These are phyloP conservation scores for Solea senegalensis DNA, from an alignment of 2,113 vertebrate genomes.

Conservation along the genomic window DNA sequence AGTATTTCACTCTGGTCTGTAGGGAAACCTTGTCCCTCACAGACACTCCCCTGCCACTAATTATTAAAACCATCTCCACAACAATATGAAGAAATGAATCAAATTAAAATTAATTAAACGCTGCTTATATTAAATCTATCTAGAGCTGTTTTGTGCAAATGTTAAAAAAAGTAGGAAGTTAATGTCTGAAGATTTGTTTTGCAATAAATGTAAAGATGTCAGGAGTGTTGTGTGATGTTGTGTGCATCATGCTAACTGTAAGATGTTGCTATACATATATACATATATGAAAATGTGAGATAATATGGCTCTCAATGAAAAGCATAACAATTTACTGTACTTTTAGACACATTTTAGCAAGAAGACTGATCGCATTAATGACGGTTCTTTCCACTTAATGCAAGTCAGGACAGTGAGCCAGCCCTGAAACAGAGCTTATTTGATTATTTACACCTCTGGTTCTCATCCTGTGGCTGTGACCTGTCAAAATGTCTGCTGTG, in stretches of 20 bases:
- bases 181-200: not conserved
- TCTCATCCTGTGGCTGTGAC: too few species aligned
- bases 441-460: too few species aligned
- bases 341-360: too few species aligned
- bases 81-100: not conserved
- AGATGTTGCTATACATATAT: too few species aligned
- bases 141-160: not conserved
- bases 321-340: too few species aligned
- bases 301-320: too few species aligned
- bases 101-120: not conserved
- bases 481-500: too few species aligned
- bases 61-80: conserved; percentile 8
- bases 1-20: conserved; percentile 32
- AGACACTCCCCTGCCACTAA: conserved; percentile 20
- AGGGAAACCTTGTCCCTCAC: conserved; percentile 19
- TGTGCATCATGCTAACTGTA: not conserved
- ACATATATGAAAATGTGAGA: too few species aligned
- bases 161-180: not conserved
- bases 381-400: too few species aligned
- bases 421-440: too few species aligned
- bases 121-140: not conserved
- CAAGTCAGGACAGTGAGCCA: too few species aligned
- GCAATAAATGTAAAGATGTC: not conserved
- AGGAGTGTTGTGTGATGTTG: not conserved
- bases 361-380: too few species aligned